Conservation (phyloP, 2,113 vertebrate genomes). For the Microtus montanus region DNA sequence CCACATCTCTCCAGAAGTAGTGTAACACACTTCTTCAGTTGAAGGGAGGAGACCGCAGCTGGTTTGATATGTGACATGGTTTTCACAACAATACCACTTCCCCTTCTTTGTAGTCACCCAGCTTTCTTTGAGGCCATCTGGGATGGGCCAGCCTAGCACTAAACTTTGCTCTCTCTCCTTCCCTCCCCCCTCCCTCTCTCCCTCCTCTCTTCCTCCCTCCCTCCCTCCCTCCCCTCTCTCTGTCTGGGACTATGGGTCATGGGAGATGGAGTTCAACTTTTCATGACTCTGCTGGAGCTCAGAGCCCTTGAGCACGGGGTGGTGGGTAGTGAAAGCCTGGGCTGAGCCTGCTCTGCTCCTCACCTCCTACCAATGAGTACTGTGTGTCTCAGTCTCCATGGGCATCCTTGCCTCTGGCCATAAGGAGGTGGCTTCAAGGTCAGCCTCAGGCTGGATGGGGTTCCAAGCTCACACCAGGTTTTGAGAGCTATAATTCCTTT, state of each 20-base stretch:
- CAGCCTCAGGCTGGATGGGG: not conserved
- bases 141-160: too few relatives aligned
- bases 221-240: not conserved
- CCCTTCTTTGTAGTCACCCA: not conserved
- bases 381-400: fast-evolving
- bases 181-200: too few relatives aligned
- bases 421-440: not conserved
- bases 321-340: not conserved
- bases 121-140: not conserved
- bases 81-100: not conserved
- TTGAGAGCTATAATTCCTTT: not conserved
- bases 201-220: too few relatives aligned
- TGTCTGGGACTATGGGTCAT: not conserved
- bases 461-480: not conserved
- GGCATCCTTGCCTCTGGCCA: not conserved
- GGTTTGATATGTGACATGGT: not conserved
- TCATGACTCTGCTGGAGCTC: not conserved
- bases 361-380: not conserved
- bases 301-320: not conserved
- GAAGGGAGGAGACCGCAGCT: not conserved
- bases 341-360: not conserved
- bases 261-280: not conserved
- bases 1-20: not conserved
- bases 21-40: not conserved
- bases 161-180: too few relatives aligned